Evolutionary conservation across 1,140 invertebrate genomes (phyloP).

Genomic region (Nautilus pompilius): DNA sequence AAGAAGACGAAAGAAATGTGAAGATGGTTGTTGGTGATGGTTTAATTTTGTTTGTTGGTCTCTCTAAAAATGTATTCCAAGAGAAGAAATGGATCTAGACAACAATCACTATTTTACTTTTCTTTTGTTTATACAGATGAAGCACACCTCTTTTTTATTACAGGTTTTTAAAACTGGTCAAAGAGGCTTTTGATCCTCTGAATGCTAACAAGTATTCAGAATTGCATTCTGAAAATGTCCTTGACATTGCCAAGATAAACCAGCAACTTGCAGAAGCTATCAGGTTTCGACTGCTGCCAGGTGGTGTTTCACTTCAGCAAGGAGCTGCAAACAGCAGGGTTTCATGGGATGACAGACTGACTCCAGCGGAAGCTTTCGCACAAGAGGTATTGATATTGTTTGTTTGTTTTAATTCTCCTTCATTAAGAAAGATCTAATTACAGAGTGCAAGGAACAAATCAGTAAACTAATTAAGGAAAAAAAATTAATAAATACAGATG

Average conservation of each 20-base stretch:
- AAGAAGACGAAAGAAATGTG: too few relatives aligned
- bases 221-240: constrained; percentile 46
- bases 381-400: constrained; percentile 15
- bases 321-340: neutral
- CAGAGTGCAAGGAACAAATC: too few relatives aligned
- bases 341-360: constrained; percentile 20
- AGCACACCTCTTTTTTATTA: constrained; percentile 5
- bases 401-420: neutral
- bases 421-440: neutral
- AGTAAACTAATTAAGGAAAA: too few relatives aligned
- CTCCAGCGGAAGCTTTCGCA: constrained; percentile 15
- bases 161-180: constrained; percentile 48
- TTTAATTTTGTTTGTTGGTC: too few relatives aligned
- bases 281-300: constrained; percentile 56
- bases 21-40: too few relatives aligned
- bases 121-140: too few relatives aligned
- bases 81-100: too few relatives aligned
- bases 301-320: constrained; percentile 21
- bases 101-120: too few relatives aligned
- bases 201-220: constrained; percentile 26
- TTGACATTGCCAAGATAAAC: constrained; percentile 57
- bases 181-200: constrained; percentile 50
- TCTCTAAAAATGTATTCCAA: too few relatives aligned
- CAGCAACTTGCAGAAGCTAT: constrained; percentile 57
- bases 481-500: too few relatives aligned